phyloP scores from a whole-genome alignment of 2,797 vertebrate genomes.

The Pseudochromis fuscus region DNA sequence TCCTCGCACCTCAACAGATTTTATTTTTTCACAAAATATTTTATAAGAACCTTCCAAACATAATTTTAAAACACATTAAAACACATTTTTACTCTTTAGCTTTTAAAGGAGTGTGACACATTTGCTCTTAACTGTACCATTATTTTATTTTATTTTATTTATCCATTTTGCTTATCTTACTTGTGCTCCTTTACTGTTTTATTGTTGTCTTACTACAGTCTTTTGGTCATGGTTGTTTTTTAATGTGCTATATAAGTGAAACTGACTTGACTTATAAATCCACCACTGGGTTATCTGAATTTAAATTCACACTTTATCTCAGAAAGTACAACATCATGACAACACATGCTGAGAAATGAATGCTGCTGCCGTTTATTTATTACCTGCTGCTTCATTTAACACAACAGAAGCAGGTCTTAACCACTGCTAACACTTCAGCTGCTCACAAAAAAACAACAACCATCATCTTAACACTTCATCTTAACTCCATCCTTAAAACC shows the following conservation, averaged over 20 bases:
- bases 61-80: too few relatives aligned
- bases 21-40: slow-evolving; percentile 3
- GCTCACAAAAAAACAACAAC: slow-evolving; percentile 14
- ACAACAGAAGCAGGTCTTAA: slow-evolving; percentile 55
- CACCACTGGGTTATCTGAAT: neutral
- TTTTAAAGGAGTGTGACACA: too few relatives aligned
- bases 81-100: too few relatives aligned
- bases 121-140: too few relatives aligned
- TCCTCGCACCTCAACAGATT: neutral
- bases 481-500: slow-evolving; percentile 29
- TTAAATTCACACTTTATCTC: neutral
- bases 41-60: too few relatives aligned
- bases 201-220: too few relatives aligned
- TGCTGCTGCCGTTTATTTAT: slow-evolving; percentile 13
- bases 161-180: too few relatives aligned
- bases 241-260: too few relatives aligned
- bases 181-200: too few relatives aligned
- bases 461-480: slow-evolving; percentile 9
- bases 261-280: too few relatives aligned
- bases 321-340: slow-evolving; percentile 2
- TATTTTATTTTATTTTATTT: too few relatives aligned
- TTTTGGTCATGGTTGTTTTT: too few relatives aligned
- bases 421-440: slow-evolving; percentile 36
- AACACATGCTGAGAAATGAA: neutral
- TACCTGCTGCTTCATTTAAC: slow-evolving; percentile 56